Conservation (phyloP, 2,113 vertebrate species). For the Fulica atra region DNA sequence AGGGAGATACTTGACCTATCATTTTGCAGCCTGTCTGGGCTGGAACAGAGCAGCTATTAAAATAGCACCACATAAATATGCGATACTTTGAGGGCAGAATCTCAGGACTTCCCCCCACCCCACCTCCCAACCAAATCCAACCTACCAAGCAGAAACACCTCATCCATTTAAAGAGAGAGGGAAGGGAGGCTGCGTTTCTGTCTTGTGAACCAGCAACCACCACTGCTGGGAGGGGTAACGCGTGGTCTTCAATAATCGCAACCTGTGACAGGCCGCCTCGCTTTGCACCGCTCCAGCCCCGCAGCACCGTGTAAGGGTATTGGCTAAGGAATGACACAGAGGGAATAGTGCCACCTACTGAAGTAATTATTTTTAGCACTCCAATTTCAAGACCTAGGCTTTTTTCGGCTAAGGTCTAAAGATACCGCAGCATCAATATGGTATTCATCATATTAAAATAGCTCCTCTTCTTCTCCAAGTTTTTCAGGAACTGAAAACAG, state of each 20-base stretch:
- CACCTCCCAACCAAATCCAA: neutral
- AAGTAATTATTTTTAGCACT: conserved; percentile 17
- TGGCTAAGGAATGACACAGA: neutral
- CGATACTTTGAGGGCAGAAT: neutral
- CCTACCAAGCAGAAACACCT: neutral
- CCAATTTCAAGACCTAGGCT: neutral
- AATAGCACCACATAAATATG: neutral
- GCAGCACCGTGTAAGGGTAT: neutral
- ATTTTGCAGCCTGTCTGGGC: neutral
- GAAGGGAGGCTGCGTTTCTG: neutral
- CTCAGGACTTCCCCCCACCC: neutral
- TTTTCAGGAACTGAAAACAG: neutral
- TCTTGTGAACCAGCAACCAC: neutral
- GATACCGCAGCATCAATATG: neutral
- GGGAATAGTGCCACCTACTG: conserved; percentile 66
- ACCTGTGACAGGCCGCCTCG: accelerated
- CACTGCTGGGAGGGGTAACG: neutral
- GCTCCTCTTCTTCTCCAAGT: neutral
- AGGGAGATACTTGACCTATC: neutral
- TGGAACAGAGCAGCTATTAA: neutral
- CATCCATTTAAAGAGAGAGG: neutral
- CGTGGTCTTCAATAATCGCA: neutral
- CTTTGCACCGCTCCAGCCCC: neutral
- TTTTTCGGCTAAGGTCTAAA: neutral
- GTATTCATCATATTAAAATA: neutral